A percentile compares a stretch with the other conserved stretches of the same genome.
Conservation (phyloP, 2,113 vertebrate genomes). For the Eclectus roratus region DNA sequence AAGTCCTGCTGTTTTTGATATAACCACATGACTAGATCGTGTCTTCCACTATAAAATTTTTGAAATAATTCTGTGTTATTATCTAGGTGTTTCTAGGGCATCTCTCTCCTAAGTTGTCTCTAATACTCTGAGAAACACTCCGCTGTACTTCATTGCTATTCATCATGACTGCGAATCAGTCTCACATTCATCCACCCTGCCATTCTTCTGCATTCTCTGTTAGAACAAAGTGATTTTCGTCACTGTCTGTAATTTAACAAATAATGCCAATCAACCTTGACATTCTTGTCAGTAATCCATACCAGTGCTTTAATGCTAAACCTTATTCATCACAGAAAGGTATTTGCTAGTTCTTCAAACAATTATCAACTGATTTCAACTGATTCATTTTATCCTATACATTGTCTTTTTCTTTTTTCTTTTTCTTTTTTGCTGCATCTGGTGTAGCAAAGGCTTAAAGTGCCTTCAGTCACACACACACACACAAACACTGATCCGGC, state of each 20-base stretch:
- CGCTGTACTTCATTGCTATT: background rate
- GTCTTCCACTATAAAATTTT: background rate
- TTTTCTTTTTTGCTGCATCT: rapidly evolving
- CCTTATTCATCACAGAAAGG: rapidly evolving
- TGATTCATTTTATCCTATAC: background rate
- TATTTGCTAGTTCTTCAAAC: background rate
- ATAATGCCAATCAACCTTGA: background rate
- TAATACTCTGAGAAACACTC: background rate
- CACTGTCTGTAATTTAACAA: background rate
- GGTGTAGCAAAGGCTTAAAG: background rate
- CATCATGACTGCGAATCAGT: background rate
- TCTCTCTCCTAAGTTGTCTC: background rate
- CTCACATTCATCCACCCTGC: background rate
- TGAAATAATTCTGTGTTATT: background rate
- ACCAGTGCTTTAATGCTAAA: background rate
- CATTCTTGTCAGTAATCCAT: background rate
- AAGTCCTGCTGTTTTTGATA: background rate
- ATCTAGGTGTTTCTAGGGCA: background rate
- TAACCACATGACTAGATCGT: background rate
- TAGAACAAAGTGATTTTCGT: background rate
- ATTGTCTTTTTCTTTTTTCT: background rate
- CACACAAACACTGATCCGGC: background rate
- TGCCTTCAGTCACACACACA: background rate
- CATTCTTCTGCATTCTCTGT: background rate
- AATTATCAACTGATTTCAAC: background rate